Evolutionary conservation across 2,888 invertebrate species (phyloP).

Genomic region (Cataglyphis cursor): DNA sequence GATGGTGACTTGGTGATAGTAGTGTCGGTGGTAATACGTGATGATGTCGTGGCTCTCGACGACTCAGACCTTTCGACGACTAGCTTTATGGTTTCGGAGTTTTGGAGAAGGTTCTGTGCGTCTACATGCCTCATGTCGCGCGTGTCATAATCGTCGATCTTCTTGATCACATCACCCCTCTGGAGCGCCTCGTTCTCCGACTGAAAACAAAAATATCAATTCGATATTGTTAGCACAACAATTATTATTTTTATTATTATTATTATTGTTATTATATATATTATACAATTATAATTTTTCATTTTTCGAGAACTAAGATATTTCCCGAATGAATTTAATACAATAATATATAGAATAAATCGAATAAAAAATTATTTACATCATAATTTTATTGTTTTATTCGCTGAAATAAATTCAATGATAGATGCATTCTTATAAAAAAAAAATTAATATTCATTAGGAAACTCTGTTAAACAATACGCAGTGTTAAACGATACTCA

Average conservation of each 20-base stretch:
- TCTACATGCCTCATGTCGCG: conserved; percentile 96
- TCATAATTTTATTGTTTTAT: neutral
- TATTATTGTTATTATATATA: neutral
- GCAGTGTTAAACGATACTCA: too few relatives aligned
- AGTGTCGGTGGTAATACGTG: conserved; percentile 73
- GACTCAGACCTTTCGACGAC: conserved; percentile 92
- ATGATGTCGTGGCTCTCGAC: conserved; percentile 76
- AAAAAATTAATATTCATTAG: neutral
- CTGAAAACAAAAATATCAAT: conserved; percentile 87
- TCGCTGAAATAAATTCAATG: neutral
- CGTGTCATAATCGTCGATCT: conserved; percentile 96
- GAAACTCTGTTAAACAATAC: neutral
- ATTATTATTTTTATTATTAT: neutral
- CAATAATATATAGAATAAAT: neutral
- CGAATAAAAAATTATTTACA: neutral
- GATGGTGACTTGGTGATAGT: conserved; percentile 72
- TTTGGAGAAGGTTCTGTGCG: conserved; percentile 95
- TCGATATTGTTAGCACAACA: neutral
- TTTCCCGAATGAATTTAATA: neutral
- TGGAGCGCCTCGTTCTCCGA: conserved; percentile 94
- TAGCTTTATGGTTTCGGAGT: conserved; percentile 93
- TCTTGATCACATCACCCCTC: conserved; percentile 96
- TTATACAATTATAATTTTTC: neutral
- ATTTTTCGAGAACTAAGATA: neutral
- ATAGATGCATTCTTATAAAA: neutral